Percentiles rank a stretch among this genome's conserved stretches.
Conservation (phyloP, 1,140 invertebrate species). For the Zophobas morio region DNA sequence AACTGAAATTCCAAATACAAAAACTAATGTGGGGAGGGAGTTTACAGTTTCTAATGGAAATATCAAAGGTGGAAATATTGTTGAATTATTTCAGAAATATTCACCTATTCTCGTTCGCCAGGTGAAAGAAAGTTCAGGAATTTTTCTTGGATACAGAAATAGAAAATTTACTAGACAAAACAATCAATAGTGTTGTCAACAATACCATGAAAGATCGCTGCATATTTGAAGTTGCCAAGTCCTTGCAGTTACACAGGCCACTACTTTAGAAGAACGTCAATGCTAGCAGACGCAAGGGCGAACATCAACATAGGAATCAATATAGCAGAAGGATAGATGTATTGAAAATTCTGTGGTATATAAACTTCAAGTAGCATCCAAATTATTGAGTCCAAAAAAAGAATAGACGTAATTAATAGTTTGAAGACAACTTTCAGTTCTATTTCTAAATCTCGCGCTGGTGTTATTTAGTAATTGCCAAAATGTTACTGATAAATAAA, state of each 20-base stretch:
- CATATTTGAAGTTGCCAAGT: not conserved
- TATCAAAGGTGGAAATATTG: not conserved
- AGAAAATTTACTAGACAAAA: not conserved
- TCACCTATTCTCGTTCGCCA: not conserved
- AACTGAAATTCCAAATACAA: slow-evolving; percentile 26
- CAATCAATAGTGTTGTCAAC: not conserved
- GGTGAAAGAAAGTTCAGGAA: not conserved
- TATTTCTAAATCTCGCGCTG: too few species aligned
- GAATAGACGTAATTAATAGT: not conserved
- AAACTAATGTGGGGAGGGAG: slow-evolving; percentile 1
- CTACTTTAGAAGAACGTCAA: not conserved
- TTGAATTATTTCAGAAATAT: slow-evolving; percentile 2
- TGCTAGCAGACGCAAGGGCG: not conserved
- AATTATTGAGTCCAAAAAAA: not conserved
- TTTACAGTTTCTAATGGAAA: slow-evolving; percentile 18
- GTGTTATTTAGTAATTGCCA: too few species aligned
- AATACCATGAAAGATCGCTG: not conserved
- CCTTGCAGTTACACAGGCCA: not conserved
- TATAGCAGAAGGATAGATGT: not conserved
- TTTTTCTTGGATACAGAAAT: not conserved
- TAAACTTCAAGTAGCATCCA: not conserved
- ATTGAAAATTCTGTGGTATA: not conserved
- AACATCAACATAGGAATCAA: not conserved
- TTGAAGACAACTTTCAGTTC: too few species aligned
- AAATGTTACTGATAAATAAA: too few species aligned